A percentile compares a stretch with the other conserved stretches of the same genome.
These are phyloP conservation scores for Myrmecophaga tridactyla DNA, from an alignment of 2,113 vertebrate species.

Conservation along the genomic window DNA sequence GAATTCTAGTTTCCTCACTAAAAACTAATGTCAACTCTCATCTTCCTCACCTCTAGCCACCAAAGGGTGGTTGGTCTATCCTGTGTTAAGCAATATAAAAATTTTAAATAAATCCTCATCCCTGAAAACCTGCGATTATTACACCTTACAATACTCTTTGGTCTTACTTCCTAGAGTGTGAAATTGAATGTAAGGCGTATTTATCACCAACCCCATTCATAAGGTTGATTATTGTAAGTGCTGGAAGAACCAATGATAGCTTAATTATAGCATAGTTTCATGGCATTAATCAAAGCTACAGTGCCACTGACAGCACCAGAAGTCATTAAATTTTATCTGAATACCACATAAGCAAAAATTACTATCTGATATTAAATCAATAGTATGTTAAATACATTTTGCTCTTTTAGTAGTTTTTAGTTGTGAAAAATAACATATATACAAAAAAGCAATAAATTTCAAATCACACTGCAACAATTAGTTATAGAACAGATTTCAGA, in stretches of 20 bases:
- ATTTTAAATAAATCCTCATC: not conserved
- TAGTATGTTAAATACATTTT: not conserved
- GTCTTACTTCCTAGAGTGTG: not conserved
- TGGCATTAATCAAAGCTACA: not conserved
- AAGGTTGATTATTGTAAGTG: not conserved
- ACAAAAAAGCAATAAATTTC: too few species aligned
- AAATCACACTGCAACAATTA: too few species aligned
- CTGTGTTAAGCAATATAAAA: not conserved
- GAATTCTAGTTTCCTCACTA: not conserved
- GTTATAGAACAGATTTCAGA: too few species aligned
- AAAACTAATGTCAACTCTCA: not conserved
- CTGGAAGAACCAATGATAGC: not conserved
- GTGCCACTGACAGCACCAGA: not conserved
- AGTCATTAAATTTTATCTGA: slow-evolving; percentile 16
- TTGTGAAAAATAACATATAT: too few species aligned
- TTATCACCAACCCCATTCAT: not conserved
- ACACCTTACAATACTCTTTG: not conserved
- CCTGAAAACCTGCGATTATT: not conserved
- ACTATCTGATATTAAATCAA: not conserved
- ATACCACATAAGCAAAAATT: not conserved
- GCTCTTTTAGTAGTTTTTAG: not conserved
- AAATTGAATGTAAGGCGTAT: not conserved
- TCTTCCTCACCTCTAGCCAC: not conserved
- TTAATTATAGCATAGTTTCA: not conserved
- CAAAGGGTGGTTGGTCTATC: not conserved